Evolutionary conservation across 2,888 invertebrate genomes (phyloP).

Genomic region (Allacma fusca): DNA sequence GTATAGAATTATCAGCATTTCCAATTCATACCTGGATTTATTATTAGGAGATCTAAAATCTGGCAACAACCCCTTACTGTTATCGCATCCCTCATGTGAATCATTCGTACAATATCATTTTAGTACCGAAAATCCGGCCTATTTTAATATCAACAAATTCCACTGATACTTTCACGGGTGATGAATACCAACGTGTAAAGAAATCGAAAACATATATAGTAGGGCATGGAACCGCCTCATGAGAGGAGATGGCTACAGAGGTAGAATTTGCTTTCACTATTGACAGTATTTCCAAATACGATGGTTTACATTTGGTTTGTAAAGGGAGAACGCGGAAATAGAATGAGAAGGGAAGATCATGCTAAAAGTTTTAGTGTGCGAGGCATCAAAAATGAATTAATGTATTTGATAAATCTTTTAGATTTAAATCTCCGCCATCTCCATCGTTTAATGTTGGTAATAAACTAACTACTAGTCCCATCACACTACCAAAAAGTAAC

Average conservation of each 20-base stretch:
- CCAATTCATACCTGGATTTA: background rate
- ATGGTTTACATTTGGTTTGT: no score
- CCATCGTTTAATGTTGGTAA: constrained; percentile 9
- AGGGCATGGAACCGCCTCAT: no score
- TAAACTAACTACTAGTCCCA: background rate
- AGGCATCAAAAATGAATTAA: constrained; percentile 16
- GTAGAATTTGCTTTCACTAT: no score
- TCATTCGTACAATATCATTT: no score
- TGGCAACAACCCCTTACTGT: constrained; percentile 19
- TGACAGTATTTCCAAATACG: no score
- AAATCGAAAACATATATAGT: no score
- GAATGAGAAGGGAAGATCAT: background rate
- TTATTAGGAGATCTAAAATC: background rate
- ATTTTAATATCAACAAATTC: no score
- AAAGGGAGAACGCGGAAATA: background rate
- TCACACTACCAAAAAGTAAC: no score
- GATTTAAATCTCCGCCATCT: background rate
- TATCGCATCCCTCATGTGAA: background rate
- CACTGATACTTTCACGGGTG: no score
- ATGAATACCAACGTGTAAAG: no score
- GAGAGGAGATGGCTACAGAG: no score
- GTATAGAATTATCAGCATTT: background rate
- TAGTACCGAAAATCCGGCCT: no score
- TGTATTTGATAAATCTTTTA: constrained; percentile 13
- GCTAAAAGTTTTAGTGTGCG: background rate